These are phyloP conservation scores for Adela reaumurella DNA, from an alignment of 2,888 invertebrate genomes.

Conservation along the genomic window DNA sequence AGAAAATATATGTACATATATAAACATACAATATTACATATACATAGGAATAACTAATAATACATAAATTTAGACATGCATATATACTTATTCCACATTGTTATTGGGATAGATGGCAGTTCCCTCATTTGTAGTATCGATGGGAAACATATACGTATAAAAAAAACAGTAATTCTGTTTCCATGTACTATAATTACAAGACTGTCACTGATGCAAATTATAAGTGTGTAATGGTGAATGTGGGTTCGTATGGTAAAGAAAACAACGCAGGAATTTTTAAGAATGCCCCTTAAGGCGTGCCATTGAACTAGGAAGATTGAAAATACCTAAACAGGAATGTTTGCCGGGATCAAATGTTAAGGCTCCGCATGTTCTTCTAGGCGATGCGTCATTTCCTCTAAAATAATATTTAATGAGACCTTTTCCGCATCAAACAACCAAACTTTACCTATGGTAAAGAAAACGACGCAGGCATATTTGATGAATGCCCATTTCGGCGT, in stretches of 20 bases:
- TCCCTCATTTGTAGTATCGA: constrained; percentile 10
- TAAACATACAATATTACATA: too few relatives aligned
- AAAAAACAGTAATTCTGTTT: constrained; percentile 5
- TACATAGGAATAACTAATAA: too few relatives aligned
- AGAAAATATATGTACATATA: too few relatives aligned
- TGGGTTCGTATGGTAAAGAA: constrained; percentile 10
- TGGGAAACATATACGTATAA: constrained; percentile 6
- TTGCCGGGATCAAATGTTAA: too few relatives aligned
- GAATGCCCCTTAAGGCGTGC: constrained; percentile 5
- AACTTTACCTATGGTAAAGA: too few relatives aligned
- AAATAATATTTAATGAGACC: too few relatives aligned
- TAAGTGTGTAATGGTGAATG: constrained; percentile 10
- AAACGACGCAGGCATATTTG: too few relatives aligned
- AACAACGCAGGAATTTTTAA: constrained; percentile 10
- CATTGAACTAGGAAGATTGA: constrained; percentile 6
- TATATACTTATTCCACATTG: constrained; percentile 5
- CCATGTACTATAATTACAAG: constrained; percentile 6
- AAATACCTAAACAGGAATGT: constrained; percentile 3
- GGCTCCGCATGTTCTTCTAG: too few relatives aligned
- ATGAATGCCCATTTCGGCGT: too few relatives aligned
- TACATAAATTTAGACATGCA: too few relatives aligned
- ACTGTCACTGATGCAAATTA: constrained; percentile 9
- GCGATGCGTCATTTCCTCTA: too few relatives aligned
- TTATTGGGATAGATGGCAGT: constrained; percentile 10
- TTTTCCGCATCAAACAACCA: not conserved